phyloP scores from a whole-genome alignment of 2,888 invertebrate species.

The Ophraella communa region DNA sequence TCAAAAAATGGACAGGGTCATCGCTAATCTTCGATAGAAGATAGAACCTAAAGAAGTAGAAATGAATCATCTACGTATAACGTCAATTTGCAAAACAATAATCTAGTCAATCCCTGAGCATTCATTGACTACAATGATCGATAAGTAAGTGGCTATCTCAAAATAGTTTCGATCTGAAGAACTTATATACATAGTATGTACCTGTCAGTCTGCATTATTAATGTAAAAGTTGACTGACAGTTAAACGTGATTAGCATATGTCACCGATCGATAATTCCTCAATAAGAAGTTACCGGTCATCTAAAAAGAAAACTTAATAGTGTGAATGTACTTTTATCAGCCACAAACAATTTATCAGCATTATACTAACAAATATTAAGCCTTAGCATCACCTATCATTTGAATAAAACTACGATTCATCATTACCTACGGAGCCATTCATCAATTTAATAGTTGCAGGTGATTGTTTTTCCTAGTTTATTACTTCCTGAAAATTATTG shows the following conservation, averaged over 20 bases:
- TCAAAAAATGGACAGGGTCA: too few species aligned
- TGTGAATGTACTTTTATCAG: constrained; percentile 13
- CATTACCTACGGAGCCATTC: constrained; percentile 32
- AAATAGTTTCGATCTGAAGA: too few species aligned
- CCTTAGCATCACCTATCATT: constrained; percentile 24
- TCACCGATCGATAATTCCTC: not conserved
- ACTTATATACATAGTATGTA: too few species aligned
- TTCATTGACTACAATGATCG: too few species aligned
- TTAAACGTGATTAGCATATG: constrained; percentile 4
- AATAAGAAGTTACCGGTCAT: constrained; percentile 1
- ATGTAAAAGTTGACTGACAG: not conserved
- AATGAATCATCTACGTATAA: too few species aligned
- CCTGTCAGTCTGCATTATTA: not conserved
- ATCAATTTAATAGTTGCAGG: constrained; percentile 37
- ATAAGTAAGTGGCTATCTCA: too few species aligned
- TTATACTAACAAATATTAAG: constrained; percentile 32
- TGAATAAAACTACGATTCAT: constrained; percentile 33
- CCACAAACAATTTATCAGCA: constrained; percentile 30
- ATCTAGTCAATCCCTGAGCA: too few species aligned
- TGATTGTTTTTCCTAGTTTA: constrained; percentile 25
- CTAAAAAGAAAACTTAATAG: not conserved
- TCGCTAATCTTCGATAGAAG: too few species aligned
- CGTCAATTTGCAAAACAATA: too few species aligned
- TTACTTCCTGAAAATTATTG: not conserved
- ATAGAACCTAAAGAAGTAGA: too few species aligned